Conservation (phyloP, 1,140 invertebrate genomes). For the Brachionus angularis region DNA sequence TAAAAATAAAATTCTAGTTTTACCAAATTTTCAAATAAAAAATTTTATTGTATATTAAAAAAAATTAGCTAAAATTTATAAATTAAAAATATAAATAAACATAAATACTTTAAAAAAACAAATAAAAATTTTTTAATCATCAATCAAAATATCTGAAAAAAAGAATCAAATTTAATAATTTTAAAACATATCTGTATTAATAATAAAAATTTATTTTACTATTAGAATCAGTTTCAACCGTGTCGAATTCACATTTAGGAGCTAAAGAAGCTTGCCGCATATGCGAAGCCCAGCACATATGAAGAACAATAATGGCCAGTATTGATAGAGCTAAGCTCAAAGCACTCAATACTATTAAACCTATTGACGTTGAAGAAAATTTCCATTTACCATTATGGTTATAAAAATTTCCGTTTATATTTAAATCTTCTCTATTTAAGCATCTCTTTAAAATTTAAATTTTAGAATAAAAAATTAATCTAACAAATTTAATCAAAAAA, state of each 20-base stretch:
- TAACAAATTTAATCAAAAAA: not conserved
- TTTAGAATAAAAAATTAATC: not conserved
- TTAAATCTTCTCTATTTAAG: not conserved
- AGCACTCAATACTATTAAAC: conserved; percentile 1
- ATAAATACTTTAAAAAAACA: not conserved
- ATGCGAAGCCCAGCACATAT: conserved; percentile 32
- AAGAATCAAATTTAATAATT: not conserved
- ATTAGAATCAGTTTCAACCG: conserved; percentile 22
- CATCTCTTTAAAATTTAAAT: conserved; percentile 7
- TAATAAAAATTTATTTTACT: not conserved
- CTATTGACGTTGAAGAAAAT: conserved; percentile 5
- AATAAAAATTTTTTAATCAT: conserved; percentile 1
- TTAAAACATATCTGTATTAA: not conserved
- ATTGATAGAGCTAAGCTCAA: not conserved
- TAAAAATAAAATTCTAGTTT: too few relatives aligned
- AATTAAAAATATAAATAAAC: not conserved
- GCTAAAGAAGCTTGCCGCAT: not conserved
- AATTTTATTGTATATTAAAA: not conserved
- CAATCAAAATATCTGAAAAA: conserved; percentile 22
- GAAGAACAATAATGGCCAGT: not conserved
- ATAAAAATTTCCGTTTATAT: not conserved
- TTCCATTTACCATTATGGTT: conserved; percentile 1
- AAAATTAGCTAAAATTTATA: not conserved
- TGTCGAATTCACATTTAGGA: not conserved
- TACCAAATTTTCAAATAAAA: too few relatives aligned